These are phyloP conservation scores for Pteria penguin DNA, from an alignment of 2,888 invertebrate species.

Conservation along the genomic window DNA sequence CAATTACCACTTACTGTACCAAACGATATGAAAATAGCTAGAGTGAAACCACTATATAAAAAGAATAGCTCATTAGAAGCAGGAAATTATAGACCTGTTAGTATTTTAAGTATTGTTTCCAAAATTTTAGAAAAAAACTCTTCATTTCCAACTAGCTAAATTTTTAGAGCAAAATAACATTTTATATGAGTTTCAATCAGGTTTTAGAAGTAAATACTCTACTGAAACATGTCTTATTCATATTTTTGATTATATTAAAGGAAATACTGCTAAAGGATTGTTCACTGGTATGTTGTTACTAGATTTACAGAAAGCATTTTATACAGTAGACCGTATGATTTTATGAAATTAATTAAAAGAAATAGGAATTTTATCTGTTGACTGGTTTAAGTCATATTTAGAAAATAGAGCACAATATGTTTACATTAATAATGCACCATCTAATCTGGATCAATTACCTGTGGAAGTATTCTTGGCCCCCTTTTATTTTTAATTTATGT, in stretches of 20 bases:
- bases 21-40: conserved; percentile 34
- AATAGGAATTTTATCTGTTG: neutral
- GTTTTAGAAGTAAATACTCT: conserved; percentile 25
- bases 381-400: conserved; percentile 13
- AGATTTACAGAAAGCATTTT: conserved; percentile 11
- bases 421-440: neutral
- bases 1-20: conserved; percentile 38
- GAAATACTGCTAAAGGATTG: neutral
- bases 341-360: neutral
- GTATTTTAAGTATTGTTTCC: conserved; percentile 42
- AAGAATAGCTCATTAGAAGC: conserved; percentile 34
- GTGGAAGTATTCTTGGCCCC: neutral
- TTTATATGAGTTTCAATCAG: conserved; percentile 33
- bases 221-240: conserved; percentile 32
- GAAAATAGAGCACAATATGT: neutral
- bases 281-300: neutral
- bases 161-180: conserved; percentile 31
- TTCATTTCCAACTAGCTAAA: conserved; percentile 35
- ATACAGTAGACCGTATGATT: conserved; percentile 7
- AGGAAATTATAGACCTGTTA: conserved; percentile 47
- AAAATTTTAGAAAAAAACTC: conserved; percentile 45
- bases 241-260: neutral
- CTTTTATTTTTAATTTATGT: conserved; percentile 11
- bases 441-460: neutral
- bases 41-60: conserved; percentile 40